These are phyloP conservation scores for Beroe ovata DNA, from an alignment of 37 sponge, comb jelly and placozoan species.

Conservation along the genomic window DNA sequence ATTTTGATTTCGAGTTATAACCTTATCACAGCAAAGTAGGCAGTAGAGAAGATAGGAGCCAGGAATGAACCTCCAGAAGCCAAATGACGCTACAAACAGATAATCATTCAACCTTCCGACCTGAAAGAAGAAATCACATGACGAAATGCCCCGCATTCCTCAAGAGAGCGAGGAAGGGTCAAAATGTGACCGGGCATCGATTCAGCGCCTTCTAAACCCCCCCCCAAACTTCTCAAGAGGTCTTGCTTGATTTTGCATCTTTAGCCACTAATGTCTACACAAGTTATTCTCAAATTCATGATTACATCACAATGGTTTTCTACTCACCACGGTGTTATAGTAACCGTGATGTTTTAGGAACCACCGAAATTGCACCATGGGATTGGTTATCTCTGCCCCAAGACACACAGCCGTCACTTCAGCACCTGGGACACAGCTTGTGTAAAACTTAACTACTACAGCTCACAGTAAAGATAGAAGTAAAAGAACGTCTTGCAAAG, in stretches of 20 bases:
- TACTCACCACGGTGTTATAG: constrained; percentile 2
- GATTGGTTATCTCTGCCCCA: constrained; percentile 59
- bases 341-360: constrained; percentile 16
- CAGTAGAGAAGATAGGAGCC: constrained; percentile 32
- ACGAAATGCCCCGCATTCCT: background rate
- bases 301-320: no score
- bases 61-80: constrained; percentile 7
- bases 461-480: no score
- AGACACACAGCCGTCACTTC: constrained; percentile 56
- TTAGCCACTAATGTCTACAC: no score
- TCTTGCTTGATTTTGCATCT: no score
- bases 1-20: no score
- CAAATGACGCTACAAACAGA: constrained; percentile 22
- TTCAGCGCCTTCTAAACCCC: no score
- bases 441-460: no score
- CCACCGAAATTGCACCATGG: constrained; percentile 32
- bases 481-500: no score
- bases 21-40: background rate
- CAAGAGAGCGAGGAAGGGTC: no score
- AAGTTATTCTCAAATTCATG: no score
- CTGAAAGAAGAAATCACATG: background rate
- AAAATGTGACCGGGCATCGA: no score
- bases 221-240: no score
- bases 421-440: constrained; percentile 11
- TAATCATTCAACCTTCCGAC: constrained; percentile 29